These are phyloP conservation scores for Campylomormyrus tamandua DNA, from an alignment of 2,113 vertebrate genomes.

Conservation along the genomic window DNA sequence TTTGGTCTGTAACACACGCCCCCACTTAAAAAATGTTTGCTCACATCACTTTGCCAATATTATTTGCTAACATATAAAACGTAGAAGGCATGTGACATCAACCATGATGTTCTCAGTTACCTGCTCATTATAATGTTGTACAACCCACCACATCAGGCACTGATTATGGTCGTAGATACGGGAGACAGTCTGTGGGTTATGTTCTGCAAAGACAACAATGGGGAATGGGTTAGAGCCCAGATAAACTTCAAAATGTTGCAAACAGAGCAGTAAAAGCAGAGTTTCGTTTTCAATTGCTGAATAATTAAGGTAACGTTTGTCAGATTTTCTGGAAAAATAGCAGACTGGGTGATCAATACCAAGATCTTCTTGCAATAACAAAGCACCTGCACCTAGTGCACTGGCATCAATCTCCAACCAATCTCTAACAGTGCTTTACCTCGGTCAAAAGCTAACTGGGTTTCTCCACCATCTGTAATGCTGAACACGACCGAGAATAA, in stretches of 20 bases:
- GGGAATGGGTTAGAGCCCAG: neutral
- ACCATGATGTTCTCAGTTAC: neutral
- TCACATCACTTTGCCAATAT: too few species aligned
- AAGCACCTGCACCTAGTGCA: too few species aligned
- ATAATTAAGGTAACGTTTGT: neutral
- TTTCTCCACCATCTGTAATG: too few species aligned
- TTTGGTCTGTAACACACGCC: too few species aligned
- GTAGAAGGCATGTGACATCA: neutral
- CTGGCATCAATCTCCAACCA: too few species aligned
- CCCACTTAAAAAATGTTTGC: too few species aligned
- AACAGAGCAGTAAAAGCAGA: neutral
- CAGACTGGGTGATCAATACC: too few species aligned
- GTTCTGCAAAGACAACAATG: neutral
- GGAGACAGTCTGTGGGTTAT: neutral
- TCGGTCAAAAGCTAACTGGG: too few species aligned
- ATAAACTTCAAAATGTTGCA: neutral
- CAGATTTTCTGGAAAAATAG: too few species aligned
- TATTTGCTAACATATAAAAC: neutral
- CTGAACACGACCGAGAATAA: too few species aligned
- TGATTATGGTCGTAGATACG: neutral
- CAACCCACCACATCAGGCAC: neutral
- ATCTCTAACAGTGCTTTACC: too few species aligned
- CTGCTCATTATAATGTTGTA: neutral
- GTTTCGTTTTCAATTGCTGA: neutral
- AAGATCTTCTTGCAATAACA: too few species aligned